Evolutionary conservation across 1,140 invertebrate species (phyloP).

Genomic region (Drosophila sp.): DNA sequence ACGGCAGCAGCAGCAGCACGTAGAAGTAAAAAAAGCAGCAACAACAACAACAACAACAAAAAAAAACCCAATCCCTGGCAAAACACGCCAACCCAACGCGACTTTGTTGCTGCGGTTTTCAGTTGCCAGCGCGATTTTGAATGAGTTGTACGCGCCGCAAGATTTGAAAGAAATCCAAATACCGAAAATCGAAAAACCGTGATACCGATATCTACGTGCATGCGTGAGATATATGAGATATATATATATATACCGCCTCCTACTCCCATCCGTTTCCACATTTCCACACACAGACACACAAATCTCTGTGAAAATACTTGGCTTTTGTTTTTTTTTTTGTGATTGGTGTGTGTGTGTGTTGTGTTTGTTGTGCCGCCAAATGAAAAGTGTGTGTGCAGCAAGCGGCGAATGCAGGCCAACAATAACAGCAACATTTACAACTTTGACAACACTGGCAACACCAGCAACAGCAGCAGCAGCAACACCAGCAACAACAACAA

Average conservation of each 20-base stretch:
- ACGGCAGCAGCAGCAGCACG: slow-evolving; percentile 38
- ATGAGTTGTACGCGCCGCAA: slow-evolving; percentile 74
- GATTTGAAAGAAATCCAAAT: slow-evolving; percentile 38
- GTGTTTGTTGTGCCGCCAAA: slow-evolving; percentile 39
- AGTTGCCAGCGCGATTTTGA: slow-evolving; percentile 80
- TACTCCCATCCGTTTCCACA: not conserved
- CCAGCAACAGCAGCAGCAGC: slow-evolving; percentile 20
- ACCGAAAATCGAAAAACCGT: slow-evolving; percentile 4
- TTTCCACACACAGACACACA: not conserved
- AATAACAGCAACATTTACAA: slow-evolving; percentile 24
- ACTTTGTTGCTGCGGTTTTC: slow-evolving; percentile 79
- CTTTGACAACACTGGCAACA: not conserved
- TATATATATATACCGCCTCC: not conserved
- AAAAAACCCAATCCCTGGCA: slow-evolving; percentile 62
- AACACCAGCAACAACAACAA: not conserved
- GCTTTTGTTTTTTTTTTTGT: slow-evolving; percentile 42
- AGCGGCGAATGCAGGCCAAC: slow-evolving; percentile 73
- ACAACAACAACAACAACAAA: slow-evolving; percentile 24
- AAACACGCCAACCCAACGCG: slow-evolving; percentile 77
- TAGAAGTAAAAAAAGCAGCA: slow-evolving; percentile 37
- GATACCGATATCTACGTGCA: slow-evolving; percentile 24
- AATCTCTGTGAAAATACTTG: slow-evolving; percentile 21
- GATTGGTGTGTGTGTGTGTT: slow-evolving; percentile 32
- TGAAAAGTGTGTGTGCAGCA: slow-evolving; percentile 69
- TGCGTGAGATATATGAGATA: slow-evolving; percentile 4